Conservation (phyloP, 2,888 invertebrate species). For the Tiphia femorata region DNA sequence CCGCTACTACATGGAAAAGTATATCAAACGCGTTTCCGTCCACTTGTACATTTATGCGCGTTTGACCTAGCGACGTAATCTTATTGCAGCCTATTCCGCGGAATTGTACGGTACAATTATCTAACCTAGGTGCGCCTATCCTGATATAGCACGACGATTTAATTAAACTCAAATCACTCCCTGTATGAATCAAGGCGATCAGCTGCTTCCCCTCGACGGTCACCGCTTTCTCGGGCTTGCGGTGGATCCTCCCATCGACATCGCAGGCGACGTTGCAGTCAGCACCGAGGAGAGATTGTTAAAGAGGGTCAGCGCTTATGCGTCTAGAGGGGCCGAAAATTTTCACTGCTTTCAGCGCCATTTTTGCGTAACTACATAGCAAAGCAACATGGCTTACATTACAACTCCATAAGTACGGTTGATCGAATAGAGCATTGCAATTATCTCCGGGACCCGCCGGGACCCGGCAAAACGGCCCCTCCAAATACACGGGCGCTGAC, state of each 20-base stretch:
- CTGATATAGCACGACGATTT: background rate
- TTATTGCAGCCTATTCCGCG: background rate
- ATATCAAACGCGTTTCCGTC: background rate
- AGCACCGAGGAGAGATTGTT: no score
- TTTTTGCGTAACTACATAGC: no score
- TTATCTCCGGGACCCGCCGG: no score
- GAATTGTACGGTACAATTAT: background rate
- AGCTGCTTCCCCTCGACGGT: background rate
- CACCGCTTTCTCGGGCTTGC: background rate
- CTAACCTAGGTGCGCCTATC: conserved; percentile 3
- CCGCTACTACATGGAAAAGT: no score
- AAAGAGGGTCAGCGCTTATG: no score
- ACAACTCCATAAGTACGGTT: no score
- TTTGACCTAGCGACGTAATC: conserved; percentile 3
- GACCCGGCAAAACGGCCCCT: no score
- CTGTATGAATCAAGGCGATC: conserved; percentile 1
- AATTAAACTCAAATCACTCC: background rate
- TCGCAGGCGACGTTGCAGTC: background rate
- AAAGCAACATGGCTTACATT: no score
- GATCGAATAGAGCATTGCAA: no score
- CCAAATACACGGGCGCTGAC: no score
- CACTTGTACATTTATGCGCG: background rate
- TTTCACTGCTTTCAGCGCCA: no score
- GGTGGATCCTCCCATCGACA: background rate
- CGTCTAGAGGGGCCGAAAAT: no score